Conservation (phyloP, 2,888 invertebrate genomes). For the Parnassius apollo region DNA sequence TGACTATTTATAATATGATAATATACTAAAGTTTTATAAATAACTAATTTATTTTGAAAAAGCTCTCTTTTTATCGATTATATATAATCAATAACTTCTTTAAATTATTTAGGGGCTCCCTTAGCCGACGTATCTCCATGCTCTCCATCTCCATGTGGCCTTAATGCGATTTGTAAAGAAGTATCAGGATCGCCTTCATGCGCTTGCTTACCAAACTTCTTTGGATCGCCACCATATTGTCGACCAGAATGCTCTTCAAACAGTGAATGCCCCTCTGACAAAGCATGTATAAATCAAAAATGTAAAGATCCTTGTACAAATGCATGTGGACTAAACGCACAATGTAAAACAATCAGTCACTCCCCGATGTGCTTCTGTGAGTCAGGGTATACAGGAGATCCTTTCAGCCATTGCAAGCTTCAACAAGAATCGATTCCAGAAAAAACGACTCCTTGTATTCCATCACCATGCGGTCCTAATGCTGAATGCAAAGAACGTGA, state of each 20-base stretch:
- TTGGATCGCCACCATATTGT: conserved; percentile 89
- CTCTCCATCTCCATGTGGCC: conserved; percentile 85
- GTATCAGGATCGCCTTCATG: conserved; percentile 83
- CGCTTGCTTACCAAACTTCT: conserved; percentile 83
- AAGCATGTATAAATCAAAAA: conserved; percentile 85
- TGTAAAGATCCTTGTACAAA: conserved; percentile 85
- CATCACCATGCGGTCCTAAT: conserved; percentile 84
- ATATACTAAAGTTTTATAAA: too few relatives aligned
- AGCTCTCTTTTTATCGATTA: too few relatives aligned
- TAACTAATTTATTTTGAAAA: too few relatives aligned
- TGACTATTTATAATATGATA: too few relatives aligned
- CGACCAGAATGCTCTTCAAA: conserved; percentile 87
- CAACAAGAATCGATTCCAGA: conserved; percentile 66
- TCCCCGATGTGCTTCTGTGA: conserved; percentile 88
- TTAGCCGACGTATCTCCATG: conserved; percentile 82
- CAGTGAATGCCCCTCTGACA: conserved; percentile 84
- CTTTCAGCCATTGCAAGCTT: conserved; percentile 82
- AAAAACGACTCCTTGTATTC: conserved; percentile 78
- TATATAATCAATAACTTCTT: too few relatives aligned
- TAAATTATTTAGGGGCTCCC: conserved; percentile 59
- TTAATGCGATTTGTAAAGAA: conserved; percentile 82
- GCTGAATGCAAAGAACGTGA: conserved; percentile 83
- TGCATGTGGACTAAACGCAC: conserved; percentile 86
- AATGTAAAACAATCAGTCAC: conserved; percentile 87
- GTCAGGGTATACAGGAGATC: conserved; percentile 84